Percentiles rank a stretch among this genome's conserved stretches.
Evolutionary conservation across 2,113 vertebrate genomes (phyloP).

Genomic region (Gambusia holbrooki): DNA sequence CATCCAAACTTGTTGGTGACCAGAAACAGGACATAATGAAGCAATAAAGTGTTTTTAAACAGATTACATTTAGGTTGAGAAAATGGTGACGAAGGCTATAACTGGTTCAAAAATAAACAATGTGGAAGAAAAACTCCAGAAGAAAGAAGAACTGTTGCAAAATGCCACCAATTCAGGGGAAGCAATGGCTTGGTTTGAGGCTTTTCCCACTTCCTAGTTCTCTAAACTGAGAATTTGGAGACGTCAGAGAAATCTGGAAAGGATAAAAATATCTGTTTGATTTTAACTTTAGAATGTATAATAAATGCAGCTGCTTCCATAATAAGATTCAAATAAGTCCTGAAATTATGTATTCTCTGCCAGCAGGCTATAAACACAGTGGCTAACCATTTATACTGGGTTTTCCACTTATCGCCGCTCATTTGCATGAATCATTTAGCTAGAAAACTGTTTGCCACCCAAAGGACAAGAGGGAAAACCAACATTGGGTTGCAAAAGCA

Average conservation of each 20-base stretch:
- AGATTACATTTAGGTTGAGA: not conserved
- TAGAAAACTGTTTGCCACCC: not conserved
- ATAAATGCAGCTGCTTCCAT: not conserved
- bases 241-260: not conserved
- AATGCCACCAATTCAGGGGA: not conserved
- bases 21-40: not conserved
- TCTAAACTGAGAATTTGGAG: not conserved
- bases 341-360: not conserved
- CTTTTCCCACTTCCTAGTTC: conserved; percentile 2
- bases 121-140: too few relatives aligned
- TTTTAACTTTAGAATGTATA: not conserved
- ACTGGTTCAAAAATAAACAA: not conserved
- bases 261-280: not conserved
- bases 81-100: not conserved
- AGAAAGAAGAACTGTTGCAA: not conserved
- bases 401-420: conserved; percentile 3
- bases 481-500: not conserved
- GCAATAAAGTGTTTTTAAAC: not conserved
- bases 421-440: not conserved
- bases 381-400: not conserved
- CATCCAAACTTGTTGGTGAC: not conserved
- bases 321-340: not conserved
- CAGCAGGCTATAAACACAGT: not conserved
- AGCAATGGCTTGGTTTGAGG: not conserved
- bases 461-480: not conserved